Conservation (phyloP, 2,113 vertebrate species). For the Takifugu flavidus region DNA sequence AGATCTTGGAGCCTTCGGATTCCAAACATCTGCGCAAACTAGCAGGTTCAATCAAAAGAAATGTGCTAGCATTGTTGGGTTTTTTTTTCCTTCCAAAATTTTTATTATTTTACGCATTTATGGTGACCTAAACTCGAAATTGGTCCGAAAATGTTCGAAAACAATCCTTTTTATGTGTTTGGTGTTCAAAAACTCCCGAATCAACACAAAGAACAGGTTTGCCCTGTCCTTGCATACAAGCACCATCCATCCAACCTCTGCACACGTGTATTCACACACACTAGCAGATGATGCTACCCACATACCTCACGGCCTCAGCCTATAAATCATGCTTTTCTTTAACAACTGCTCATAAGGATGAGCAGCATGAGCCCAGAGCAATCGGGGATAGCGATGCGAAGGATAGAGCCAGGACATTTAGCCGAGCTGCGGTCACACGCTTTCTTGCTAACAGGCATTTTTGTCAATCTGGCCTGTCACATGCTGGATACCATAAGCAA, state of each 20-base stretch:
- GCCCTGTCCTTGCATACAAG: too few relatives aligned
- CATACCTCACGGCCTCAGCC: constrained; percentile 42
- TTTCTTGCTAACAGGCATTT: constrained; percentile 65
- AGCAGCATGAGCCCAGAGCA: constrained; percentile 41
- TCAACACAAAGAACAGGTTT: too few relatives aligned
- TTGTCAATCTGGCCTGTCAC: constrained; percentile 72
- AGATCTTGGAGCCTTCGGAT: constrained; percentile 57
- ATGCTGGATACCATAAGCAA: constrained; percentile 56
- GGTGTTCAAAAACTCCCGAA: too few relatives aligned
- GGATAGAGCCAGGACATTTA: constrained; percentile 25
- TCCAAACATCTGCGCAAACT: constrained; percentile 58
- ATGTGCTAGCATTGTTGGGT: constrained; percentile 8
- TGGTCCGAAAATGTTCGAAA: too few relatives aligned
- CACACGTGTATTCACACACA: neutral
- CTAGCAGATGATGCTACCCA: constrained; percentile 49
- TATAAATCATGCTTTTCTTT: constrained; percentile 67
- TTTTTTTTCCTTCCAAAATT: too few relatives aligned
- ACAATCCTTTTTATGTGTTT: too few relatives aligned
- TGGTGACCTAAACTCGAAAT: too few relatives aligned
- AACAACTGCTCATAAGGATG: constrained; percentile 48
- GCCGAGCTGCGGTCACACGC: constrained; percentile 14
- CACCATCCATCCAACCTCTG: too few relatives aligned
- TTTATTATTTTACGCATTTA: too few relatives aligned
- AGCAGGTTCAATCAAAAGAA: constrained; percentile 23
- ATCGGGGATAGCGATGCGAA: constrained; percentile 18